Evolutionary conservation across 2,113 vertebrate species (phyloP).

Genomic region (Tragelaphus scriptus): DNA sequence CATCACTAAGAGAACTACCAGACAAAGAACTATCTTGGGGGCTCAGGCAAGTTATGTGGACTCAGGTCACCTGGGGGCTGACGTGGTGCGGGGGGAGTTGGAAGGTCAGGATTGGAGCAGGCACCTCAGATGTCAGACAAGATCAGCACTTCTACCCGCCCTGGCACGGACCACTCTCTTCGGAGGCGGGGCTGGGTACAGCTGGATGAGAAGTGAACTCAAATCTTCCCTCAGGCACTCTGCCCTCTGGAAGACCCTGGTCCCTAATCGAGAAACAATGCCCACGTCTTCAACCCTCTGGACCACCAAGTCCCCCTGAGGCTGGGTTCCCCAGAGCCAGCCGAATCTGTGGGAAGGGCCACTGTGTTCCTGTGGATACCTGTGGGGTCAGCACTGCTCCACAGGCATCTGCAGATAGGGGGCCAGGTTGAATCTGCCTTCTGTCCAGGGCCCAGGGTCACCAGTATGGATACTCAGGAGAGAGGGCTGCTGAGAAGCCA

Average conservation of each 20-base stretch:
- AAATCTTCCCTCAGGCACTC: not conserved
- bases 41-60: not conserved
- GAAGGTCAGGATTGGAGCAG: not conserved
- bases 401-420: not conserved
- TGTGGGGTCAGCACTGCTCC: not conserved
- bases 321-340: not conserved
- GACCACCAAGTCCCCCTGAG: not conserved
- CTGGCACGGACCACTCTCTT: not conserved
- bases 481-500: not conserved
- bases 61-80: not conserved
- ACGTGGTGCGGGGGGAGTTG: fast-evolving
- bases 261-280: not conserved
- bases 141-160: not conserved
- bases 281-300: not conserved
- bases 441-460: not conserved
- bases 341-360: not conserved
- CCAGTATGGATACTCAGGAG: not conserved
- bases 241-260: not conserved
- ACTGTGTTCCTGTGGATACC: not conserved
- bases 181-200: too few species aligned
- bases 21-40: not conserved
- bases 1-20: not conserved
- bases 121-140: not conserved
- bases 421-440: not conserved
- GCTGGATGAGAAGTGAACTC: not conserved